Evolutionary conservation across 2,888 invertebrate genomes (phyloP).

Genomic region (Phengaris alcon): DNA sequence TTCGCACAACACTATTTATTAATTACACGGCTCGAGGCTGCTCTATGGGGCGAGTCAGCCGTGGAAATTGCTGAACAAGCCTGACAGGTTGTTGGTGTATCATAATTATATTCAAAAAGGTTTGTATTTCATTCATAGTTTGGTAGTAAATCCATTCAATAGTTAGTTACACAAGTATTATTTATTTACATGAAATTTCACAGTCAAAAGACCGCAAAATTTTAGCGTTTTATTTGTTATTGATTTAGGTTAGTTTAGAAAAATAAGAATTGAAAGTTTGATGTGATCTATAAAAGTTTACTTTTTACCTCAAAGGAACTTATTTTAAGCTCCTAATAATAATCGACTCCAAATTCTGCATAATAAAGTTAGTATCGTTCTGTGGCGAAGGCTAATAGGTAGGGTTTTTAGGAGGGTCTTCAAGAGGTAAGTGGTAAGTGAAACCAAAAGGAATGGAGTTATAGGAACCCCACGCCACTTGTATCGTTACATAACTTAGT

Average conservation of each 20-base stretch:
- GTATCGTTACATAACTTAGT: no score
- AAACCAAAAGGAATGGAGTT: no score
- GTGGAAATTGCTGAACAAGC: constrained; percentile 8
- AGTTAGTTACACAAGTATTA: constrained; percentile 8
- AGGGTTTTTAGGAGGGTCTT: no score
- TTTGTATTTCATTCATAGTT: constrained; percentile 21
- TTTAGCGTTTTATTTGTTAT: neutral
- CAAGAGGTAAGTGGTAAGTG: no score
- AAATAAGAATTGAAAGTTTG: constrained; percentile 22
- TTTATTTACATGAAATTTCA: neutral
- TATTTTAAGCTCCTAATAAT: no score
- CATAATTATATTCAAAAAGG: constrained; percentile 23
- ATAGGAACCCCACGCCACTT: no score
- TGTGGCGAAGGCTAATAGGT: no score
- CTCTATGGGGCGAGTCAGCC: constrained; percentile 4
- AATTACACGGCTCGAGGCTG: constrained; percentile 56
- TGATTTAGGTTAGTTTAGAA: no score
- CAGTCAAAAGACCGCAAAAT: neutral
- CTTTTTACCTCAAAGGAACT: no score
- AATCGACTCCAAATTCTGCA: no score
- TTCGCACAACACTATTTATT: constrained; percentile 54
- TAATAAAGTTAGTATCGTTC: no score
- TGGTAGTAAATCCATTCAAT: constrained; percentile 1
- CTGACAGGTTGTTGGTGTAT: constrained; percentile 20
- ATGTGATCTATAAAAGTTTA: no score